Evolutionary conservation across 2,113 vertebrate genomes (phyloP).

Genomic region (Apteryx owenii): DNA sequence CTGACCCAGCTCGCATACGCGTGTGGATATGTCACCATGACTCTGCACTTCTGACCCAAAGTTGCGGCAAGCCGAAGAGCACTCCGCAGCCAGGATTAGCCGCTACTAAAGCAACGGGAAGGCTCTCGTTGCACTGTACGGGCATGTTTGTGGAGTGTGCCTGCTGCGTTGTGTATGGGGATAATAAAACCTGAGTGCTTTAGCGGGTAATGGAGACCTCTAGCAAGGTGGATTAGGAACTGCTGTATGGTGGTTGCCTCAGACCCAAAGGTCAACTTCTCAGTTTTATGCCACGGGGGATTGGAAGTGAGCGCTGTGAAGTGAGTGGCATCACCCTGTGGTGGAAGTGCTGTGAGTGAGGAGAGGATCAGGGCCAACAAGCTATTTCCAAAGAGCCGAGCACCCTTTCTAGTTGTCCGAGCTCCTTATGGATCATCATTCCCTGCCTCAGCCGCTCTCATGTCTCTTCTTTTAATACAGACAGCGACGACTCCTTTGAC

Average conservation of each 20-base stretch:
- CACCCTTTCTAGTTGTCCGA: too few relatives aligned
- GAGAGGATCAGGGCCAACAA: not conserved
- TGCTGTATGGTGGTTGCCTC: not conserved
- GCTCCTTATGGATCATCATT: too few relatives aligned
- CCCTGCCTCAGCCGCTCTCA: not conserved
- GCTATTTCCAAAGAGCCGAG: not conserved
- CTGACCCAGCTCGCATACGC: not conserved
- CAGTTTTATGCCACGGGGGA: too few relatives aligned
- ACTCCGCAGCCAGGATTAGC: not conserved
- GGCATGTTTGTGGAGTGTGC: not conserved
- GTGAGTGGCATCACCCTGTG: too few relatives aligned
- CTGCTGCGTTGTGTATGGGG: not conserved
- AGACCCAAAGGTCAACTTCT: not conserved
- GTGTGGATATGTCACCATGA: too few relatives aligned
- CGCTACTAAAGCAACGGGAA: not conserved
- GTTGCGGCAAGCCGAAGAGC: too few relatives aligned
- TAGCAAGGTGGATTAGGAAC: not conserved
- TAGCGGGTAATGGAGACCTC: not conserved
- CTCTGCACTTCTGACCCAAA: too few relatives aligned
- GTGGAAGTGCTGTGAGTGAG: not conserved
- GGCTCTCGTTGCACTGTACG: too few relatives aligned
- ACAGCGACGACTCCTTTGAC: conserved; percentile 65
- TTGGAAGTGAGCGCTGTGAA: not conserved
- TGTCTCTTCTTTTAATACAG: not conserved
- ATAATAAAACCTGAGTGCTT: not conserved